Conservation (phyloP, 1,140 invertebrate species). For the Mylabris phalerata region DNA sequence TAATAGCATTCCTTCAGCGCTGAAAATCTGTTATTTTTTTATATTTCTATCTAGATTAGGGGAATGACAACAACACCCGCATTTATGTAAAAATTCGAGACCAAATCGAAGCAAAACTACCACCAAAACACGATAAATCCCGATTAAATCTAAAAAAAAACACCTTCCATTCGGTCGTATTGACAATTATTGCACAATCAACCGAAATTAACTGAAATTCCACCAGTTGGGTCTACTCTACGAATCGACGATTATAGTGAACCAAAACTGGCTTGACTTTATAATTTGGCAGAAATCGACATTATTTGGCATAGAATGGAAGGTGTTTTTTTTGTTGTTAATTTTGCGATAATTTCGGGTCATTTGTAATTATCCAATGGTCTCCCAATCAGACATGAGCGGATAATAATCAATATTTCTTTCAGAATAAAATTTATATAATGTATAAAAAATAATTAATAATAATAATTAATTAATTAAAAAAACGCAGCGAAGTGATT, state of each 20-base stretch:
- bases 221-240: too few species aligned
- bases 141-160: not conserved
- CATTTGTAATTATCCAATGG: constrained; percentile 4
- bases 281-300: too few species aligned
- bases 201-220: too few species aligned
- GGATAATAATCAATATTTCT: constrained; percentile 32
- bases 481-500: constrained; percentile 56
- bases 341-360: not conserved
- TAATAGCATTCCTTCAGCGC: constrained; percentile 33
- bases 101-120: not conserved
- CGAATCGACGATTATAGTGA: too few species aligned
- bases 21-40: constrained; percentile 18
- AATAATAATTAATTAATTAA: not conserved
- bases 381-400: constrained; percentile 37
- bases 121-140: not conserved
- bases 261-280: too few species aligned
- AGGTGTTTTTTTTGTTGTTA: too few species aligned
- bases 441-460: too few species aligned
- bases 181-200: not conserved
- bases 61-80: constrained; percentile 24
- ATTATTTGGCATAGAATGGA: too few species aligned
- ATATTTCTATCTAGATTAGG: constrained; percentile 22
- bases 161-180: not conserved
- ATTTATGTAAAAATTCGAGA: constrained; percentile 1
- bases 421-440: constrained; percentile 8